These are phyloP conservation scores for Micronisus gabar DNA, from an alignment of 2,113 vertebrate genomes.

Conservation along the genomic window DNA sequence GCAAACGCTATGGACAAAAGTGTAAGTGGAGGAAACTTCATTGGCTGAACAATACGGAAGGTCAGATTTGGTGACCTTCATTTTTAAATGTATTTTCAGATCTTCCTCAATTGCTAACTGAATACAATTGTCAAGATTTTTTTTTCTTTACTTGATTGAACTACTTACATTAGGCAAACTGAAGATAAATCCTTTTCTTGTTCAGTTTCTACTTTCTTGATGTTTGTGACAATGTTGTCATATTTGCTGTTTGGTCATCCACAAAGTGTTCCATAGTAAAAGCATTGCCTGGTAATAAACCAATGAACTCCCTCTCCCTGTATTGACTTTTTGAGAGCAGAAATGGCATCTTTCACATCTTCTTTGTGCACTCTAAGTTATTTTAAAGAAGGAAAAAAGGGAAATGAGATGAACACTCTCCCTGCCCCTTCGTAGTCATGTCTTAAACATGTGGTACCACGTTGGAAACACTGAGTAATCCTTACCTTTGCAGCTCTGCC, in stretches of 20 bases:
- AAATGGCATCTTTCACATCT: background rate
- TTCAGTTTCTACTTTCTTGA: background rate
- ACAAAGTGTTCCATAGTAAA: background rate
- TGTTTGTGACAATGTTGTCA: background rate
- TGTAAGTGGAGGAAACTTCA: background rate
- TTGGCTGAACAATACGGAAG: background rate
- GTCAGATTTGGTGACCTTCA: background rate
- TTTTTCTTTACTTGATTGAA: background rate
- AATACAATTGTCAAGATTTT: background rate
- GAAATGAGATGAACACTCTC: background rate
- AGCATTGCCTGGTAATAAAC: background rate
- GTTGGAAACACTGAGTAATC: slow-evolving; percentile 16
- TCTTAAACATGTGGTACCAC: background rate
- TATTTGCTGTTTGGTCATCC: background rate
- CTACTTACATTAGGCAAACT: background rate
- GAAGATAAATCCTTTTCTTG: background rate
- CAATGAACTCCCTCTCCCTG: background rate
- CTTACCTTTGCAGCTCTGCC: background rate
- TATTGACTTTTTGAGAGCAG: background rate
- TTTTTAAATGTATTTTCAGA: background rate
- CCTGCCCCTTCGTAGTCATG: background rate
- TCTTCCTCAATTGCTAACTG: background rate
- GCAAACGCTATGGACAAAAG: background rate
- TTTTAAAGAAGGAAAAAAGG: background rate
- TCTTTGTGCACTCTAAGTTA: background rate